A percentile compares a stretch with the other conserved stretches of the same genome.
Evolutionary conservation across 2,113 vertebrate species (phyloP).

Genomic region (Lampris megalopsis): DNA sequence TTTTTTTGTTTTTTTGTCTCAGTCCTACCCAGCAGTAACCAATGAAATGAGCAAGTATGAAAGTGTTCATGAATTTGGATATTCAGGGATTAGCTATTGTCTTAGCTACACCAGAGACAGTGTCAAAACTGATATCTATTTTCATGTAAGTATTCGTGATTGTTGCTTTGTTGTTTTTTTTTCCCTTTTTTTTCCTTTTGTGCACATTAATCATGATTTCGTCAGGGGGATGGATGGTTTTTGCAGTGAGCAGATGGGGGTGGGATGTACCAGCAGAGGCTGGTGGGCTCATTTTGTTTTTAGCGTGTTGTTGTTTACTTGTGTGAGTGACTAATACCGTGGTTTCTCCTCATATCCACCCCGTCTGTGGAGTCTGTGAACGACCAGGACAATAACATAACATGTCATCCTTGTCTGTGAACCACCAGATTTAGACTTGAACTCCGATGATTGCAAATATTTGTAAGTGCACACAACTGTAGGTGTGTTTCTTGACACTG

Average conservation of each 20-base stretch:
- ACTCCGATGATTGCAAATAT: background rate
- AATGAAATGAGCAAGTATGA: too few relatives aligned
- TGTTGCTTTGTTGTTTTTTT: too few relatives aligned
- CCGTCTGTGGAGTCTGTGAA: background rate
- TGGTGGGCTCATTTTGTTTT: conserved; percentile 43
- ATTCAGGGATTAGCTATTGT: too few relatives aligned
- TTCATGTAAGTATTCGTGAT: too few relatives aligned
- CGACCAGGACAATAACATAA: conserved; percentile 12
- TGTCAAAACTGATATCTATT: too few relatives aligned
- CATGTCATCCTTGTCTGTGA: conserved; percentile 8
- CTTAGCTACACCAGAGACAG: too few relatives aligned
- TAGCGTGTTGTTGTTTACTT: conserved; percentile 28
- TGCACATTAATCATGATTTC: conserved; percentile 33
- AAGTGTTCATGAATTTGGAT: too few relatives aligned
- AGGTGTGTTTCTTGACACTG: background rate
- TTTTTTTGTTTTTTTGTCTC: too few relatives aligned
- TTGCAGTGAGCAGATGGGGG: conserved; percentile 65
- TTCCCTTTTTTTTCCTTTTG: background rate
- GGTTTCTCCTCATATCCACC: conserved; percentile 5
- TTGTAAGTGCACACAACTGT: background rate
- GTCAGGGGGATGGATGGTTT: conserved; percentile 46
- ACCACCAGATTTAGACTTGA: background rate
- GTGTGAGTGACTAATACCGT: conserved; percentile 24
- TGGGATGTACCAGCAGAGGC: conserved; percentile 63
- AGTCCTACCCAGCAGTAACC: too few relatives aligned